phyloP scores from a whole-genome alignment of 2,113 vertebrate genomes.

The Otus sunia region DNA sequence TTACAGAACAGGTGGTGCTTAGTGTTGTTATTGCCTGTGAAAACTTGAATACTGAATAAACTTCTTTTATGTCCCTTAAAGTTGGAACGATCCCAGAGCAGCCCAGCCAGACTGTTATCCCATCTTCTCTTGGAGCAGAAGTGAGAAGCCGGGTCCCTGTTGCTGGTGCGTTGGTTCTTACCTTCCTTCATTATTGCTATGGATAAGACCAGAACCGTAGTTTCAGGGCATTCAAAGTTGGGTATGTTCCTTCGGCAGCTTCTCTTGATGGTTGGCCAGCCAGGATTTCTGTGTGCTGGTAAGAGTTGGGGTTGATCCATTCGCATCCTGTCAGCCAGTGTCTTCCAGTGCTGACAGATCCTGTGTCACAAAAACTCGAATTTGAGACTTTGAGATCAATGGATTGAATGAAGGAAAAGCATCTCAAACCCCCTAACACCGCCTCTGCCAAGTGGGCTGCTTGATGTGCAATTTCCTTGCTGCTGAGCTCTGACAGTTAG shows the following conservation, averaged over 20 bases:
- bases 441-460: background rate
- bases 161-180: constrained; percentile 38
- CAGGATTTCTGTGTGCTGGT: background rate
- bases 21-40: background rate
- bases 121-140: constrained; percentile 72
- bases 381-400: background rate
- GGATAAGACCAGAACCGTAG: background rate
- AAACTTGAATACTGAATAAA: background rate
- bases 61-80: constrained; percentile 38
- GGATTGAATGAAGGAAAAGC: background rate
- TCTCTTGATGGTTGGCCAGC: background rate
- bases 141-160: constrained; percentile 70
- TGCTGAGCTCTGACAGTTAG: background rate
- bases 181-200: background rate
- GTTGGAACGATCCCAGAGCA: constrained; percentile 86
- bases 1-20: background rate
- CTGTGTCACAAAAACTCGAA: background rate
- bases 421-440: background rate
- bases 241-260: background rate
- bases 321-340: rapidly evolving
- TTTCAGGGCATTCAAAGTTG: background rate
- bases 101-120: constrained; percentile 70
- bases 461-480: background rate
- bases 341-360: background rate
- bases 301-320: background rate